Evolutionary conservation across 2,888 invertebrate species (phyloP).

Genomic region (Saturnia japonica): DNA sequence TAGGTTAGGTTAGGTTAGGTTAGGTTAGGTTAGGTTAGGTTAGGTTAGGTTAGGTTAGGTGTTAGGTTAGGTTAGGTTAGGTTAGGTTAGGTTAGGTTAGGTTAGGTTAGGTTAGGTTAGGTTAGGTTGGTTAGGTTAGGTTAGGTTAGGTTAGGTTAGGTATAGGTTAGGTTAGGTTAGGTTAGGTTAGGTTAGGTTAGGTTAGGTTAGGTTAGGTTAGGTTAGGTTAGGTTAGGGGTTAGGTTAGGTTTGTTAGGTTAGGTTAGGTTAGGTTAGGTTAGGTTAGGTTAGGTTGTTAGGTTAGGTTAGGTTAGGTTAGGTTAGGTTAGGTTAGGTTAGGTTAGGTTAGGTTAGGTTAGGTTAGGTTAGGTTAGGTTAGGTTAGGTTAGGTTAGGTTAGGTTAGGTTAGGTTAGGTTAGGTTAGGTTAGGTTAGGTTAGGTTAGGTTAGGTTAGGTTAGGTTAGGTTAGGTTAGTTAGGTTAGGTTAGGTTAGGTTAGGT

Average conservation of each 20-base stretch:
- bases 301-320: too few relatives aligned
- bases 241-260: not conserved
- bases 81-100: conserved; percentile 19
- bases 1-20: conserved; percentile 33
- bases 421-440: too few relatives aligned
- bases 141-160: conserved; percentile 33
- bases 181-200: conserved; percentile 33
- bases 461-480: conserved; percentile 17
- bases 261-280: too few relatives aligned
- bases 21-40: conserved; percentile 33
- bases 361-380: too few relatives aligned
- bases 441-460: too few relatives aligned
- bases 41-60: conserved; percentile 24
- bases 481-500: too few relatives aligned
- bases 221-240: conserved; percentile 28
- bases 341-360: too few relatives aligned
- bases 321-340: too few relatives aligned
- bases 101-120: conserved; percentile 33
- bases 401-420: too few relatives aligned
- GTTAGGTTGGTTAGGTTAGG: conserved; percentile 32
- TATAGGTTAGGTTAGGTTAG: conserved; percentile 32
- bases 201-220: conserved; percentile 33
- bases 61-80: too few relatives aligned
- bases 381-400: too few relatives aligned
- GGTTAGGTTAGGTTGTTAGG: too few relatives aligned